These are phyloP conservation scores for Pelobates cultripes DNA, from an alignment of 2,797 vertebrate genomes.

Conservation along the genomic window DNA sequence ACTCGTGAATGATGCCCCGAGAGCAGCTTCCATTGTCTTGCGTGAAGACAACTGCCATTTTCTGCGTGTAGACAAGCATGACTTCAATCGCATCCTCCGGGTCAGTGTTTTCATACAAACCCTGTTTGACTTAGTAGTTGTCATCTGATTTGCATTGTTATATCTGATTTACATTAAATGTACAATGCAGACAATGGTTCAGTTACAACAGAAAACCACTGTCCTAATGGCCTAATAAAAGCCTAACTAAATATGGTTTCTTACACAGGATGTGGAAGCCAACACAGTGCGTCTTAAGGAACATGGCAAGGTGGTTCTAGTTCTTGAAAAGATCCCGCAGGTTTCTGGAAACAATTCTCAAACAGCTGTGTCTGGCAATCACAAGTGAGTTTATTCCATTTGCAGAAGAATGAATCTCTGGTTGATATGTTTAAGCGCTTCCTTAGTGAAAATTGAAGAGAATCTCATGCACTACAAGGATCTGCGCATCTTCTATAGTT, in stretches of 20 bases:
- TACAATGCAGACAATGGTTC: background rate
- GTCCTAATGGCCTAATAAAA: background rate
- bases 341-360: slow-evolving; percentile 64
- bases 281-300: slow-evolving; percentile 95
- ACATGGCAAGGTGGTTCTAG: slow-evolving; percentile 90
- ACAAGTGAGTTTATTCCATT: slow-evolving; percentile 32
- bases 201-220: background rate
- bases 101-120: slow-evolving; percentile 60
- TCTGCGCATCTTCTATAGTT: too few species aligned
- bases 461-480: too few species aligned
- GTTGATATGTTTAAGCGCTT: too few species aligned
- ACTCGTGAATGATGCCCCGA: slow-evolving; percentile 89
- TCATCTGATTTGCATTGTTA: too few species aligned
- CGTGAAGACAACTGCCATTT: slow-evolving; percentile 95
- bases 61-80: slow-evolving; percentile 91
- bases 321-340: slow-evolving; percentile 85
- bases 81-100: slow-evolving; percentile 95
- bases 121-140: too few species aligned
- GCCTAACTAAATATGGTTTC: background rate
- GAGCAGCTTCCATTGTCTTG: slow-evolving; percentile 91
- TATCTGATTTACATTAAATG: background rate
- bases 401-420: too few species aligned
- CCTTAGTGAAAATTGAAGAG: too few species aligned
- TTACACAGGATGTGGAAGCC: slow-evolving; percentile 88
- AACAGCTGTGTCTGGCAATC: slow-evolving; percentile 55